A percentile compares a stretch with the other conserved stretches of the same genome.
These are phyloP conservation scores for Barypeithes pellucidus DNA, from an alignment of 2,888 invertebrate genomes.

Conservation along the genomic window DNA sequence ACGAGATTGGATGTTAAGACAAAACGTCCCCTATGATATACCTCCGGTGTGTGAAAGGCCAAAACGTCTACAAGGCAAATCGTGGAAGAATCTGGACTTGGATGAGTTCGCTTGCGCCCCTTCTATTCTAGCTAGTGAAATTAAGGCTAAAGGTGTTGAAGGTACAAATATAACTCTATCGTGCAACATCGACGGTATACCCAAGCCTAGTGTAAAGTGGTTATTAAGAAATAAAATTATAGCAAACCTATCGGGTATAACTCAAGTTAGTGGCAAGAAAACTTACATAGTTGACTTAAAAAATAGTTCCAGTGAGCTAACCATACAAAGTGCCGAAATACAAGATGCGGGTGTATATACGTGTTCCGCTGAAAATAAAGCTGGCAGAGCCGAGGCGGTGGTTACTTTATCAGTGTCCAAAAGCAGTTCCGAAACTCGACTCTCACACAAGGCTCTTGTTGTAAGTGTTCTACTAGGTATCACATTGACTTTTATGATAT, in stretches of 20 bases:
- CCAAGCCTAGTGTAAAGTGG: conserved; percentile 84
- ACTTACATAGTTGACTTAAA: conserved; percentile 79
- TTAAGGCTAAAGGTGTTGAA: conserved; percentile 78
- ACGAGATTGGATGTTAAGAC: conserved; percentile 84
- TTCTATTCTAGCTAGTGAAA: conserved; percentile 76
- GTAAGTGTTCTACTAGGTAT: conserved; percentile 80
- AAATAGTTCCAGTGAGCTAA: conserved; percentile 82
- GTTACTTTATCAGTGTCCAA: conserved; percentile 82
- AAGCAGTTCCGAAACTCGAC: conserved; percentile 75
- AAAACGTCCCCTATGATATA: conserved; percentile 83
- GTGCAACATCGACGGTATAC: conserved; percentile 80
- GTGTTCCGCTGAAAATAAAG: conserved; percentile 87
- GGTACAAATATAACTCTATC: conserved; percentile 83
- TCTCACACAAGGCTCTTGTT: conserved; percentile 77
- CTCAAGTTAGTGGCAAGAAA: conserved; percentile 73
- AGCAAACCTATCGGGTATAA: conserved; percentile 75
- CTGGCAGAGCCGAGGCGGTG: conserved; percentile 83
- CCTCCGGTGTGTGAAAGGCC: conserved; percentile 83
- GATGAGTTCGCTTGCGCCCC: conserved; percentile 88
- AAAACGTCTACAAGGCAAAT: conserved; percentile 75
- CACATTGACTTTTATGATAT: conserved; percentile 78
- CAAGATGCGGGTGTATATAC: conserved; percentile 85
- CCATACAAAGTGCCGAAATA: conserved; percentile 80
- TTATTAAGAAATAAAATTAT: conserved; percentile 80
- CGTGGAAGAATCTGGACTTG: conserved; percentile 84